These are phyloP conservation scores for Atethmia centrago DNA, from an alignment of 2,888 invertebrate genomes.

Conservation along the genomic window DNA sequence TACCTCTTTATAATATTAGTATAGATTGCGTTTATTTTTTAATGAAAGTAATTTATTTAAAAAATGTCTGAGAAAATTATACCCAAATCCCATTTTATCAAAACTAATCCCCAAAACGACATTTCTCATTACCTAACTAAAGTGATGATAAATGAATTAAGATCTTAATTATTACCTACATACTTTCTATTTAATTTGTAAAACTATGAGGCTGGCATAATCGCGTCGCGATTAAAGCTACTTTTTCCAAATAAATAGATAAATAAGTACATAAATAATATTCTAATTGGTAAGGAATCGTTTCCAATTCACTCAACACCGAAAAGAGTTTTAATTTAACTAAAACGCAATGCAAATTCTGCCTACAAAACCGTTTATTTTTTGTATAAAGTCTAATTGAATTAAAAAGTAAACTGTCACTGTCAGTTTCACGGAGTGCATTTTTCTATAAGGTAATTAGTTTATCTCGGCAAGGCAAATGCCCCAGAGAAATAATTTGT, in stretches of 20 bases:
- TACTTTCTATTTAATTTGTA: too few relatives aligned
- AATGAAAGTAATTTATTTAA: neutral
- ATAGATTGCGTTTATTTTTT: neutral
- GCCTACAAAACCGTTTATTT: conserved; percentile 37
- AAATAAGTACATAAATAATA: too few relatives aligned
- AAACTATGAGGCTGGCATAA: too few relatives aligned
- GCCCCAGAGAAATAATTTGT: conserved; percentile 63
- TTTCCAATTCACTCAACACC: conserved; percentile 14
- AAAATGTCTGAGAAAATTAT: neutral
- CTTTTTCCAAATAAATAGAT: too few relatives aligned
- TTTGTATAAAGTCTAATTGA: conserved; percentile 62
- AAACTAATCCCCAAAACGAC: neutral
- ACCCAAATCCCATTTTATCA: neutral
- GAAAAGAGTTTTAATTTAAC: conserved; percentile 56
- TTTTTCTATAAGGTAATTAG: too few relatives aligned
- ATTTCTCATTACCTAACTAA: neutral
- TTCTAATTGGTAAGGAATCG: conserved; percentile 14
- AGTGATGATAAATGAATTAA: too few relatives aligned
- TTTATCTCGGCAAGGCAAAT: conserved; percentile 52
- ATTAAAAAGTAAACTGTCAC: conserved; percentile 74
- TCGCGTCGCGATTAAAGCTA: too few relatives aligned
- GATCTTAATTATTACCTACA: too few relatives aligned
- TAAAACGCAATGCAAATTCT: conserved; percentile 35
- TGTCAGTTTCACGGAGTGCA: conserved; percentile 70
- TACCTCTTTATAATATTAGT: neutral